These are phyloP conservation scores for Clarias laeviceps DNA, from an alignment of 2,797 vertebrate genomes.

Conservation along the genomic window DNA sequence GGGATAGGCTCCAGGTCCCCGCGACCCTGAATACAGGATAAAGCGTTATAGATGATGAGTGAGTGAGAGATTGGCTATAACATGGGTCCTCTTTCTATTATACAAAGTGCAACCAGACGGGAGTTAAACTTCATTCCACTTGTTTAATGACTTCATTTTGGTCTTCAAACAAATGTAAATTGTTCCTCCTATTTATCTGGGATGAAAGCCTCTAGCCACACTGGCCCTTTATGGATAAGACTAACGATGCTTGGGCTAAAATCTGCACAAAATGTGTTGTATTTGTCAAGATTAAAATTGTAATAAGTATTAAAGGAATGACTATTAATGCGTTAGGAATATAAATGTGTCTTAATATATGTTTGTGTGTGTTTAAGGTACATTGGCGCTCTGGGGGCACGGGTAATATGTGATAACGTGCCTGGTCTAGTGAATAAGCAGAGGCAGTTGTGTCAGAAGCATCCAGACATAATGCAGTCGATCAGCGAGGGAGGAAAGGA, in stretches of 20 bases:
- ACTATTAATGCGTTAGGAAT: neutral
- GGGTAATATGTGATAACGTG: constrained; percentile 97
- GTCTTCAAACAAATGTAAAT: neutral
- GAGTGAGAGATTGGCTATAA: neutral
- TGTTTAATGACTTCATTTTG: neutral
- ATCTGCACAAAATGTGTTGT: neutral
- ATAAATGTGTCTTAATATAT: neutral
- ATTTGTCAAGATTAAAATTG: neutral
- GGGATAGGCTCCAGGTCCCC: too few species aligned
- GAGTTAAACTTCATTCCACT: neutral
- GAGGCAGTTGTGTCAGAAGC: constrained; percentile 91
- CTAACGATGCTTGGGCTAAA: neutral
- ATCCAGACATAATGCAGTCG: constrained; percentile 97
- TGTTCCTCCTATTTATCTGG: neutral
- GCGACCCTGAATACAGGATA: too few species aligned
- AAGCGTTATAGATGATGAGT: too few species aligned
- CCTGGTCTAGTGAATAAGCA: constrained; percentile 96
- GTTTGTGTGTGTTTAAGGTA: constrained; percentile 78
- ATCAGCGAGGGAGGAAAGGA: constrained; percentile 95
- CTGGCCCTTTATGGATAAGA: too few species aligned
- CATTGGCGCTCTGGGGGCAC: constrained; percentile 91
- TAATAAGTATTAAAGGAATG: neutral
- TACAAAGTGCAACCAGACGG: neutral
- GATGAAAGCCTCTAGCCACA: neutral
- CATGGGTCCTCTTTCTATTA: neutral